Base-by-base conservation (phyloP, 2,113 vertebrate species). In the Laterallus jamaicensis region DNA sequence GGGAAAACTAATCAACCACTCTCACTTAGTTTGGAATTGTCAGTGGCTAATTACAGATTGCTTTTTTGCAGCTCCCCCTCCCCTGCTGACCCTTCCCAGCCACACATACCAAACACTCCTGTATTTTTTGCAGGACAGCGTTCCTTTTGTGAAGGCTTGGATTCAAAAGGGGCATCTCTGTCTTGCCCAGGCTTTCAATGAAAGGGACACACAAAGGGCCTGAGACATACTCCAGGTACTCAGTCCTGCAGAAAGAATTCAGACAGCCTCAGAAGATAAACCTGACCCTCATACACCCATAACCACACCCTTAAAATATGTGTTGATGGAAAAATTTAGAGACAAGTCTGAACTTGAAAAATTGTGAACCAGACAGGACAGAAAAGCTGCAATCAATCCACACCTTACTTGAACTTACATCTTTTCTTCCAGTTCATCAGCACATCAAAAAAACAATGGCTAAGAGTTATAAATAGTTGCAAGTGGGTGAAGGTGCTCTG, bases 61-160 rank as follows among this genome's bases (percentile, higher is more conserved):
- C n/a, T 26, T 58, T 64, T 50, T 50, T 75, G 47, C 77, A 31
- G n/a, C 16, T 69, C 16, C 16, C 21, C 26, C n/a, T 76, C 29
- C 64, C 15, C 42, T 64, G 66, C 80, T 81, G 71, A 49, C 15
- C 25, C 28, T 42, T 66, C 29, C 28, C 15, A 64, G 62, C 49
- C 29, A 12, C 75, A 84, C 98, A 97, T 96, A 98, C 98, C 97
- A 98, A 66, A 76, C 98, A 98, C 44, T 98, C 96, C 87, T 97
- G 95, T 1, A 98, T 96, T 85, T 98, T 98, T 56, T 93, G 84
- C 62, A 98, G 83, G 35, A 98, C 86, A n/a, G 86, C 35, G 3
- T 83, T 93, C 93, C 93, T 98, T 83, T 98, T 98, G 83, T 97
- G 95, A 42, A 70, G 50, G 90, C 97, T 86, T 37, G 97, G 95